Evolutionary conservation across 2,888 invertebrate genomes (phyloP).

Genomic region (Cheilosia soror): DNA sequence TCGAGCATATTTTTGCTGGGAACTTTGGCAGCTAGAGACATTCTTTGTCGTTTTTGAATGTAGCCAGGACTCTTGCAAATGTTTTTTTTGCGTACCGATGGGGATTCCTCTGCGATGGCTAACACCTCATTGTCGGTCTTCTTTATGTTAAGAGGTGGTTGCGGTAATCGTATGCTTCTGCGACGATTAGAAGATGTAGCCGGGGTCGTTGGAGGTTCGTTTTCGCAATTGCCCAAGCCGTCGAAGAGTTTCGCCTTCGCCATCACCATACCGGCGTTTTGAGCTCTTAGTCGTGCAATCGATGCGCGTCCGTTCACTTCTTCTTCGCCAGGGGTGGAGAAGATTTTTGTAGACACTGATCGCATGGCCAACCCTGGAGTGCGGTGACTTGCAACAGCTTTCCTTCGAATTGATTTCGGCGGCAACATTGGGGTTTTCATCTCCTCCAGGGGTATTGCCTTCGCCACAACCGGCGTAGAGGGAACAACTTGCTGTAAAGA

Average conservation of each 20-base stretch:
- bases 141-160: conserved; percentile 39
- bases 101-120: conserved; percentile 36
- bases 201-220: conserved; percentile 39
- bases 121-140: conserved; percentile 17
- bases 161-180: conserved; percentile 52
- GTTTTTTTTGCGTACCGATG: conserved; percentile 73
- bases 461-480: conserved; percentile 51
- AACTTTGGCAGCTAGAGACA: conserved; percentile 55
- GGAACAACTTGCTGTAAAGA: conserved; percentile 36
- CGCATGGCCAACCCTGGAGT: conserved; percentile 57
- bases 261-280: conserved; percentile 92
- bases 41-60: conserved; percentile 72
- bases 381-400: conserved; percentile 17
- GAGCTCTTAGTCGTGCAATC: conserved; percentile 88
- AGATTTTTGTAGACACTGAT: conserved; percentile 13
- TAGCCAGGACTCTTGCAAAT: conserved; percentile 74
- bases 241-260: conserved; percentile 92
- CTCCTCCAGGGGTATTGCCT: conserved; percentile 43
- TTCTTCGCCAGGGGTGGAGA: conserved; percentile 71
- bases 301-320: conserved; percentile 87
- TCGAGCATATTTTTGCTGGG: conserved; percentile 68
- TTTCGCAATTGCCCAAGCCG: conserved; percentile 79
- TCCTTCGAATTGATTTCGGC: conserved; percentile 76
- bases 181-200: conserved; percentile 49
- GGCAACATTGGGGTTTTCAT: conserved; percentile 79